Conservation (phyloP, 1,140 invertebrate genomes). For the Trypoxylus dichotomus region DNA sequence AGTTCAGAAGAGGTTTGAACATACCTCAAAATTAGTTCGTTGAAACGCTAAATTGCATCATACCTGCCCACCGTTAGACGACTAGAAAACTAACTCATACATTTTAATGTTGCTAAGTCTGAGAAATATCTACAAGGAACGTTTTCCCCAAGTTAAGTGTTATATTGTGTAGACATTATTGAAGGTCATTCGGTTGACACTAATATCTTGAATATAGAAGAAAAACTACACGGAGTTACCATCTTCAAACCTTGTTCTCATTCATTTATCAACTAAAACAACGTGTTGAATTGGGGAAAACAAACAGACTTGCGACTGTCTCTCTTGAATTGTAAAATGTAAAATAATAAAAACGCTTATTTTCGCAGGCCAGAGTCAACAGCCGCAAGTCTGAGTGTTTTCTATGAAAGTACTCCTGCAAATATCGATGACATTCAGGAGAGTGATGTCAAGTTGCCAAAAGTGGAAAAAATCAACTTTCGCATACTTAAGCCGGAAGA, state of each 20-base stretch:
- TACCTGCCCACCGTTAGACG: no score
- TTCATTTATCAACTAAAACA: no score
- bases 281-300: conserved; percentile 17
- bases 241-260: no score
- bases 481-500: background rate
- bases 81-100: no score
- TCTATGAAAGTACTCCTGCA: conserved; percentile 30
- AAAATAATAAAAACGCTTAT: conserved; percentile 29
- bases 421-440: background rate
- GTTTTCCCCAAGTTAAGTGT: background rate
- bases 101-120: background rate
- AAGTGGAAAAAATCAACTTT: background rate
- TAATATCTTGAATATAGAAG: no score
- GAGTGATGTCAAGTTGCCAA: background rate
- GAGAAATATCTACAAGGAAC: background rate
- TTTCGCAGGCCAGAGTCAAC: conserved; percentile 37
- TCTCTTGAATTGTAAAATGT: background rate
- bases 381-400: conserved; percentile 39
- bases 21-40: no score
- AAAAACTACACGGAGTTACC: no score
- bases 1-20: no score
- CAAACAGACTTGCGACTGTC: conserved; percentile 34
- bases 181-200: no score
- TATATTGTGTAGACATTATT: background rate
- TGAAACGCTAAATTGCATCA: no score